Evolutionary conservation across 2,113 vertebrate species (phyloP).

Genomic region (Rhinolophus ferrumequinum): DNA sequence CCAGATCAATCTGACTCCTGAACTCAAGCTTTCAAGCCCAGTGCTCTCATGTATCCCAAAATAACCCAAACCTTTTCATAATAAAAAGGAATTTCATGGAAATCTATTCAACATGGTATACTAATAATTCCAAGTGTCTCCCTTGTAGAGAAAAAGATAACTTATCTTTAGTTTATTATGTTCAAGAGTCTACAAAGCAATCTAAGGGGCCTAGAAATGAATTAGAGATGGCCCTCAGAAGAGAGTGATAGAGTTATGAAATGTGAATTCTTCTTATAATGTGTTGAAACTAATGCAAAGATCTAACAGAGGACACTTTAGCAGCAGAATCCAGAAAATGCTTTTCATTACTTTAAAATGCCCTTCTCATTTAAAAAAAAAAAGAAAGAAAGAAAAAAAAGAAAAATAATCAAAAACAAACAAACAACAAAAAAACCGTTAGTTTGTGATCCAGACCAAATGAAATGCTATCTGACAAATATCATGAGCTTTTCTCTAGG

Average conservation of each 20-base stretch:
- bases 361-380: background rate
- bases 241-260: background rate
- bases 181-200: background rate
- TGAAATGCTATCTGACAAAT: conserved; percentile 30
- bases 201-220: background rate
- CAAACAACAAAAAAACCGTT: background rate
- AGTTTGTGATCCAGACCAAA: conserved; percentile 5
- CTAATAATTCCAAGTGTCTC: background rate
- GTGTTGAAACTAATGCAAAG: background rate
- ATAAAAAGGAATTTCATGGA: background rate
- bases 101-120: background rate
- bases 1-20: background rate
- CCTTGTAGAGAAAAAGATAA: background rate
- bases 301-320: background rate
- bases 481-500: conserved; percentile 14
- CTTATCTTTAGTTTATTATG: background rate
- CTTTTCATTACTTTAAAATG: background rate
- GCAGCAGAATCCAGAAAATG: conserved; percentile 10
- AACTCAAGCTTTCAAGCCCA: background rate
- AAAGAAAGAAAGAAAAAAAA: background rate
- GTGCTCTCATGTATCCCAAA: background rate
- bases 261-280: background rate
- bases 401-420: background rate
- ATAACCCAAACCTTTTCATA: background rate
- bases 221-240: background rate